Evolutionary conservation across 2,797 vertebrate genomes (phyloP).

Genomic region (Sebastes paucispinis): DNA sequence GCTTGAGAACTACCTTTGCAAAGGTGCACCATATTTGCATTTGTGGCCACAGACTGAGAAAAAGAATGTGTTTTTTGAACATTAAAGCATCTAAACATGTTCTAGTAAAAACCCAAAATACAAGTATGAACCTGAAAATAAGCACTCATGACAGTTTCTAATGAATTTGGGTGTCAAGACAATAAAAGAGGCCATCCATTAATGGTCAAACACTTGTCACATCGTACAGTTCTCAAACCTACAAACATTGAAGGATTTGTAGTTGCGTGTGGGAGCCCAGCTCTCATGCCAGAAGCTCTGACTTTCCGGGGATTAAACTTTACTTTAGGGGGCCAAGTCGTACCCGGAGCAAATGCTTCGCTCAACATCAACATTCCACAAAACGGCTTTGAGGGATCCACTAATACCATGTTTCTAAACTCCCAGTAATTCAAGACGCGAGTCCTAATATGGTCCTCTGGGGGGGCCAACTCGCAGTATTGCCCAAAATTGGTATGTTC

Average conservation of each 20-base stretch:
- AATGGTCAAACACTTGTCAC: background rate
- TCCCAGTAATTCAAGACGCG: slow-evolving; percentile 13
- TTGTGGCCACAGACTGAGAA: background rate
- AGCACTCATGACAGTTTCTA: background rate
- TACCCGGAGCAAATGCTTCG: slow-evolving; percentile 19
- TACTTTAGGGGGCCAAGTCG: slow-evolving; percentile 28
- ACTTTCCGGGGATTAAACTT: slow-evolving; percentile 46
- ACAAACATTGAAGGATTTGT: background rate
- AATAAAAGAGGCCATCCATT: background rate
- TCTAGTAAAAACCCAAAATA: background rate
- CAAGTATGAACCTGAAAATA: background rate
- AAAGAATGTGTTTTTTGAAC: background rate
- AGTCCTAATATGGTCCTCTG: slow-evolving; percentile 60
- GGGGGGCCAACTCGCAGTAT: slow-evolving; percentile 4
- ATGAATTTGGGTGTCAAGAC: background rate
- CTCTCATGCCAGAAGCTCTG: slow-evolving; percentile 27
- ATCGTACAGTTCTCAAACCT: background rate
- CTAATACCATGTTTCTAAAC: slow-evolving; percentile 49
- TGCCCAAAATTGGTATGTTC: slow-evolving; percentile 46
- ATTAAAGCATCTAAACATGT: background rate
- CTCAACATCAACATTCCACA: slow-evolving; percentile 56
- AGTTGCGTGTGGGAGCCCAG: slow-evolving; percentile 3
- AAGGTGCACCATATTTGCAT: background rate
- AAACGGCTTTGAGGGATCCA: slow-evolving; percentile 50
- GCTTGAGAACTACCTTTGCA: background rate